phyloP scores from a whole-genome alignment of 2,888 invertebrate genomes.

The Andrena marginata region DNA sequence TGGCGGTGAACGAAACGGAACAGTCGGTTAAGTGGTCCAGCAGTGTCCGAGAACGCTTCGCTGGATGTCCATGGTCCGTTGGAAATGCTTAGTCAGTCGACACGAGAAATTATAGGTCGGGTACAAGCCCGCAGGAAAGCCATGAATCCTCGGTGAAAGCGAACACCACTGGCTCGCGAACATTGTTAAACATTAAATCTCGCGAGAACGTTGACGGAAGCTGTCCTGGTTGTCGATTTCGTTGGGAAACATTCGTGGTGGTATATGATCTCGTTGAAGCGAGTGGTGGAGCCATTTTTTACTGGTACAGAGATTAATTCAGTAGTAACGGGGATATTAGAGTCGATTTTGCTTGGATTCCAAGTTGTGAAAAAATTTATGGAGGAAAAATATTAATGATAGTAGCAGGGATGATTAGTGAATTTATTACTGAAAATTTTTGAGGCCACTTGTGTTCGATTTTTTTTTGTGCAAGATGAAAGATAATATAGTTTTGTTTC shows the following conservation, averaged over 20 bases:
- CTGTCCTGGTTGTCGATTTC: background rate
- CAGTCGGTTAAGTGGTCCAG: slow-evolving; percentile 75
- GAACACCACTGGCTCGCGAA: slow-evolving; percentile 37
- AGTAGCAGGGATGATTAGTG: too few species aligned
- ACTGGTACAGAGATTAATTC: background rate
- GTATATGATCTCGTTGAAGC: background rate
- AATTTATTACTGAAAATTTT: too few species aligned
- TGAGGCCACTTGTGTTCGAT: too few species aligned
- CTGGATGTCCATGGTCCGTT: slow-evolving; percentile 55
- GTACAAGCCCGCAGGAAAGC: slow-evolving; percentile 44
- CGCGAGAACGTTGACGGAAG: slow-evolving; percentile 24
- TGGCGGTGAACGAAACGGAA: slow-evolving; percentile 60
- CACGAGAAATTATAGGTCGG: slow-evolving; percentile 73
- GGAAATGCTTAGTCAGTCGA: slow-evolving; percentile 79
- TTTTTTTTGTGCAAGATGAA: too few species aligned
- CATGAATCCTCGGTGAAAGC: slow-evolving; percentile 52
- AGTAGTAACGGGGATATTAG: too few species aligned
- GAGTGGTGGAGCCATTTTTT: background rate
- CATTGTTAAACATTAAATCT: slow-evolving; percentile 50
- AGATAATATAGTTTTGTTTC: too few species aligned
- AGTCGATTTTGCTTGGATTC: too few species aligned
- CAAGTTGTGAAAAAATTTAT: too few species aligned
- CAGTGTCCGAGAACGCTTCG: slow-evolving; percentile 70
- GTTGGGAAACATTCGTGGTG: background rate
- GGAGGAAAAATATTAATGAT: too few species aligned